These are phyloP conservation scores for Psococerastis gibbosa DNA, from an alignment of 2,888 invertebrate genomes.

Conservation along the genomic window DNA sequence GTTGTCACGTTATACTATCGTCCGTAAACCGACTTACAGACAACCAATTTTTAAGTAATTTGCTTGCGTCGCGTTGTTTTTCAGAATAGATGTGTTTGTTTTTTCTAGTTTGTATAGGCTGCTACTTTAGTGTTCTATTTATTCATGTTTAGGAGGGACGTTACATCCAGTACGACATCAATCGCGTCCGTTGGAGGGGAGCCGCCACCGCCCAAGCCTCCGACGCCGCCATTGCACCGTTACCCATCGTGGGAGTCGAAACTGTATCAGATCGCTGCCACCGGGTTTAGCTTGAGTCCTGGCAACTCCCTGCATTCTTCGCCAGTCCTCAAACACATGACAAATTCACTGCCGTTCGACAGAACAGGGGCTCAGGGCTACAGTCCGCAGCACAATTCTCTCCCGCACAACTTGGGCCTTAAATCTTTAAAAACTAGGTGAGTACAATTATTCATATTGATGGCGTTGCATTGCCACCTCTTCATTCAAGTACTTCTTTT, in stretches of 20 bases:
- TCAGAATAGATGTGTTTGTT: too few relatives aligned
- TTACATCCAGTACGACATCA: slow-evolving; percentile 4
- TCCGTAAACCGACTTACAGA: too few relatives aligned
- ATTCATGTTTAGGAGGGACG: slow-evolving; percentile 4
- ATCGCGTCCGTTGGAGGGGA: slow-evolving; percentile 14
- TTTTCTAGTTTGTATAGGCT: too few relatives aligned
- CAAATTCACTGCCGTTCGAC: slow-evolving; percentile 6
- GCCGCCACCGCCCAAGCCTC: slow-evolving; percentile 34
- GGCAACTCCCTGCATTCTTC: slow-evolving; percentile 1
- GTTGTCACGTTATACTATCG: too few relatives aligned
- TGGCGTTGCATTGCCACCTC: too few relatives aligned
- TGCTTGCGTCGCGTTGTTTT: too few relatives aligned
- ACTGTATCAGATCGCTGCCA: slow-evolving; percentile 59
- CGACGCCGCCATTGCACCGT: slow-evolving; percentile 79
- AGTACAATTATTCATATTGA: too few relatives aligned
- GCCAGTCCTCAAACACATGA: slow-evolving; percentile 5
- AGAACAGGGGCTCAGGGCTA: not conserved
- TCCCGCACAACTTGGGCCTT: slow-evolving; percentile 5
- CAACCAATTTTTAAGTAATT: too few relatives aligned
- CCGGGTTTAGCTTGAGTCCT: slow-evolving; percentile 1
- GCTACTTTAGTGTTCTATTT: too few relatives aligned
- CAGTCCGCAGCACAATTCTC: slow-evolving; percentile 2
- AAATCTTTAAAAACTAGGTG: not conserved
- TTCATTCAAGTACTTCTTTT: too few relatives aligned
- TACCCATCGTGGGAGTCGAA: slow-evolving; percentile 92